Percentiles rank a stretch among this genome's conserved stretches.
These are phyloP conservation scores for Piliocolobus tephrosceles DNA, from an alignment of 2,113 vertebrate species.

Conservation along the genomic window DNA sequence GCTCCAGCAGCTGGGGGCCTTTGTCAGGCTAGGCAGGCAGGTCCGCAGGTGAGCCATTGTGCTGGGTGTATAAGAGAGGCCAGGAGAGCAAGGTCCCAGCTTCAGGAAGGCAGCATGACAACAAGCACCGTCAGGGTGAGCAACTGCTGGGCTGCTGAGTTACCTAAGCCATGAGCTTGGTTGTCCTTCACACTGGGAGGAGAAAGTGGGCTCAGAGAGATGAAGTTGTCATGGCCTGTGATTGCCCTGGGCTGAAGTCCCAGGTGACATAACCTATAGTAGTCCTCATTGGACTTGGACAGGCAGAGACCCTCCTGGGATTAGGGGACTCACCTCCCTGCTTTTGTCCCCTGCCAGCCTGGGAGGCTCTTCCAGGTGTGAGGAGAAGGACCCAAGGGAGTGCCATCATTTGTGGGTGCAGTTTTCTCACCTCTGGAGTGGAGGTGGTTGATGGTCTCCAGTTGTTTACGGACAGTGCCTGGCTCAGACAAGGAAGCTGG, in stretches of 20 bases:
- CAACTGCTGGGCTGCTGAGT: neutral
- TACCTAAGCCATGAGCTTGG: neutral
- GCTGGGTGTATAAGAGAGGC: neutral
- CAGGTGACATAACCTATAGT: neutral
- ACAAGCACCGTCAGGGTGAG: fast-evolving
- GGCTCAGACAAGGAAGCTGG: neutral
- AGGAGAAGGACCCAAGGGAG: neutral
- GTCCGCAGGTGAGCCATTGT: neutral
- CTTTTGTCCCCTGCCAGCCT: neutral
- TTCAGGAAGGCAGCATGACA: neutral
- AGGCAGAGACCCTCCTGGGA: neutral
- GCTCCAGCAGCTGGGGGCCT: neutral
- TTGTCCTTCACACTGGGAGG: neutral
- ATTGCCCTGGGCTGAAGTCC: neutral
- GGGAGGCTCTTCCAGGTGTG: neutral
- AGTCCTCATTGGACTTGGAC: neutral
- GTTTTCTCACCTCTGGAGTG: neutral
- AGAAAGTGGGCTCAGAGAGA: neutral
- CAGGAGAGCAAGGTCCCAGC: neutral
- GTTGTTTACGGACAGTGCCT: neutral
- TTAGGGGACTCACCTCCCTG: neutral
- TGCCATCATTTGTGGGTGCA: neutral
- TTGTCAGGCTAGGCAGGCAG: neutral
- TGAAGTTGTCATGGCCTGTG: neutral
- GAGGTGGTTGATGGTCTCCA: neutral